phyloP scores from a whole-genome alignment of 2,888 invertebrate species.

The Synergus itoensis region DNA sequence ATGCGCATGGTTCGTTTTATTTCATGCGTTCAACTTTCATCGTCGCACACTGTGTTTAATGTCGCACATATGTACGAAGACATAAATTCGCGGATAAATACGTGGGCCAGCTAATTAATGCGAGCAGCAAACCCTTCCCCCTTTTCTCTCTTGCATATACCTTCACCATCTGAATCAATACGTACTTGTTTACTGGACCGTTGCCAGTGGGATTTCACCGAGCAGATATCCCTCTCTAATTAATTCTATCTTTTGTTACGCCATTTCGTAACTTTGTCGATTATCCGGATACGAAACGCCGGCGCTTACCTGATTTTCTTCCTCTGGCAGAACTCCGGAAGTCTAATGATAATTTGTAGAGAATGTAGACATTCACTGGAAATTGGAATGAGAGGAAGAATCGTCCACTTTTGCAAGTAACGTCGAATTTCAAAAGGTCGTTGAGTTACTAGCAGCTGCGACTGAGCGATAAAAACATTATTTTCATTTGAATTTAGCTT shows the following conservation, averaged over 20 bases:
- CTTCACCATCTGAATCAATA: constrained; percentile 72
- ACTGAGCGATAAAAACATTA: constrained; percentile 34
- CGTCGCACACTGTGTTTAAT: constrained; percentile 61
- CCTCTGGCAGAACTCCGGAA: constrained; percentile 1
- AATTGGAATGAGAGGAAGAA: constrained; percentile 24
- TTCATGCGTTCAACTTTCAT: constrained; percentile 69
- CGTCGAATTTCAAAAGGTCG: constrained; percentile 33
- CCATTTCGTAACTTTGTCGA: constrained; percentile 59
- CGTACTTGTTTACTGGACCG: constrained; percentile 73
- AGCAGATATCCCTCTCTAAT: constrained; percentile 69
- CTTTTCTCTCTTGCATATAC: constrained; percentile 47
- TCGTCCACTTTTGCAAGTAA: constrained; percentile 14
- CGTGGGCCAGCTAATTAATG: constrained; percentile 69
- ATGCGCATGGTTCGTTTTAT: constrained; percentile 62
- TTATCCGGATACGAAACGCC: constrained; percentile 45
- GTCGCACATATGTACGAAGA: constrained; percentile 67
- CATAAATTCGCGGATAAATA: constrained; percentile 74
- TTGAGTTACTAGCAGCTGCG: constrained; percentile 29
- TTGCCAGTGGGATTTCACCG: constrained; percentile 70
- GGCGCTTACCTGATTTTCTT: constrained; percentile 38
- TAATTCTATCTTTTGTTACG: constrained; percentile 70
- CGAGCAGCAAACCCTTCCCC: constrained; percentile 51
- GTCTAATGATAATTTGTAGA: constrained; percentile 37
- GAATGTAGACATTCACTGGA: constrained; percentile 33
- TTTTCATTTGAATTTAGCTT: constrained; percentile 12